A percentile compares a stretch with the other conserved stretches of the same genome.
Conservation (phyloP, 1,140 invertebrate species). For the Trachelipus rathkii region DNA sequence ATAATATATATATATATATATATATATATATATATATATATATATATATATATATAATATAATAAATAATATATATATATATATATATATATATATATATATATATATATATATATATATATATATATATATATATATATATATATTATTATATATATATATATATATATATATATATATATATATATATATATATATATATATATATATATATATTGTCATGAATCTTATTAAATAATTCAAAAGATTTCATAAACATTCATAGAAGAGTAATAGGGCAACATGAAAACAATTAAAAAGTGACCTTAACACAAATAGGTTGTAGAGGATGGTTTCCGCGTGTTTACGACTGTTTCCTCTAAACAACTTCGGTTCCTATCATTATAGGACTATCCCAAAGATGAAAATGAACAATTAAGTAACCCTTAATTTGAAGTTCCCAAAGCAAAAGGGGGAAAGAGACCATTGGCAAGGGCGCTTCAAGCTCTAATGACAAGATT, state of each 20-base stretch:
- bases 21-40: background rate
- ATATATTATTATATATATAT: constrained; percentile 2
- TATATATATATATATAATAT: background rate
- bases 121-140: background rate
- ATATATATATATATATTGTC: constrained; percentile 5
- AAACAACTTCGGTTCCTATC: background rate
- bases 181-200: constrained; percentile 15
- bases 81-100: background rate
- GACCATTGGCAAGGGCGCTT: constrained; percentile 1
- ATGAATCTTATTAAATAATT: no score
- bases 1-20: constrained; percentile 5
- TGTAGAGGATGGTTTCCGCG: background rate
- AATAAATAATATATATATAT: background rate
- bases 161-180: background rate
- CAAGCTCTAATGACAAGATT: background rate
- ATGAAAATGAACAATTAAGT: constrained; percentile 11
- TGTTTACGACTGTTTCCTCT: constrained; percentile 4
- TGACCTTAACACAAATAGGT: constrained; percentile 3
- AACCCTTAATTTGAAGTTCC: constrained; percentile 7
- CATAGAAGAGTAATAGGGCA: background rate
- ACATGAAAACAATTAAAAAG: constrained; percentile 3
- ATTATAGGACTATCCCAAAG: background rate
- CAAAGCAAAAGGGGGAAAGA: constrained; percentile 4
- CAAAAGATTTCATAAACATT: no score
- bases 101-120: background rate